A percentile compares a stretch with the other conserved stretches of the same genome.
Evolutionary conservation across 37 sponge, comb jelly and placozoan genomes (phyloP).

Genomic region (Tethya wilhelma): DNA sequence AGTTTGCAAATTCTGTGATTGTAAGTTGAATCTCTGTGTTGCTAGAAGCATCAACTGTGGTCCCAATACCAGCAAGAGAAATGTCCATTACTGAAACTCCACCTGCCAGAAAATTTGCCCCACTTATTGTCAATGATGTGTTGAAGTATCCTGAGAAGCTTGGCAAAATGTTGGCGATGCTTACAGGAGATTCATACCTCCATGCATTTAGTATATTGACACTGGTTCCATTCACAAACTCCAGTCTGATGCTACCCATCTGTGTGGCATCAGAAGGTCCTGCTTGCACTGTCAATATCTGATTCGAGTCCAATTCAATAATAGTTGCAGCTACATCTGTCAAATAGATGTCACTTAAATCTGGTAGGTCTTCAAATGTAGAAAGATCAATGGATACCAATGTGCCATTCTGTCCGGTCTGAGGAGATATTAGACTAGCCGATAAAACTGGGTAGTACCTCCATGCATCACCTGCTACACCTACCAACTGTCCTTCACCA

Average conservation of each 20-base stretch:
- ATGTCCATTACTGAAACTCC: constrained; percentile 8
- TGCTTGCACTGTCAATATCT: constrained; percentile 22
- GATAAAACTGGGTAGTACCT: constrained; percentile 45
- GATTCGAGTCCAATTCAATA: background rate
- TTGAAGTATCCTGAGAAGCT: constrained; percentile 40
- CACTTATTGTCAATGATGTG: constrained; percentile 30
- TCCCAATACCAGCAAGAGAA: constrained; percentile 35
- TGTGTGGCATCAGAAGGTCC: constrained; percentile 7
- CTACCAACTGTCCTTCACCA: constrained; percentile 9
- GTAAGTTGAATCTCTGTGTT: constrained; percentile 29
- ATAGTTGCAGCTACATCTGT: constrained; percentile 12
- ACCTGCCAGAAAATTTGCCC: constrained; percentile 28
- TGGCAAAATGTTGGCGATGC: background rate
- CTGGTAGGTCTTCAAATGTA: background rate
- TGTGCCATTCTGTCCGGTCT: constrained; percentile 70
- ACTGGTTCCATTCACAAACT: background rate
- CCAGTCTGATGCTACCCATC: constrained; percentile 12
- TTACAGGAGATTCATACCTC: constrained; percentile 28
- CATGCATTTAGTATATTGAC: constrained; percentile 43
- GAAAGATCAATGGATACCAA: constrained; percentile 43
- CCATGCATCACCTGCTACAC: constrained; percentile 61
- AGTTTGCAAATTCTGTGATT: constrained; percentile 20
- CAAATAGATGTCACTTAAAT: constrained; percentile 15
- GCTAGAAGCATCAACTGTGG: constrained; percentile 22
- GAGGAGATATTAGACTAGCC: constrained; percentile 35